phyloP scores from a whole-genome alignment of 2,113 vertebrate species.

The Gasterosteus aculeatus region DNA sequence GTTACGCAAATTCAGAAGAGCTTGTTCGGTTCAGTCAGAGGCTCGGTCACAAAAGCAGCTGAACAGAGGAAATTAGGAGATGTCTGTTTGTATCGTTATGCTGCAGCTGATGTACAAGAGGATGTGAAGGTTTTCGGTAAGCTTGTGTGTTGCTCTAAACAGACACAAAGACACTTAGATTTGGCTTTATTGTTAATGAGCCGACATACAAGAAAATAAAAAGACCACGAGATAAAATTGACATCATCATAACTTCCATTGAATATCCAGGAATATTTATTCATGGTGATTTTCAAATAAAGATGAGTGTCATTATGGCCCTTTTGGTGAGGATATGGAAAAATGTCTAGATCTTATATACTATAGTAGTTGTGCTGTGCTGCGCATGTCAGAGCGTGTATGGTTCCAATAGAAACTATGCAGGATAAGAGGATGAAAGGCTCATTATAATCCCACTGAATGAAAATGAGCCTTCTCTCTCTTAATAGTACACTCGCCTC shows the following conservation, averaged over 20 bases:
- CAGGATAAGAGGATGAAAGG: conserved; percentile 68
- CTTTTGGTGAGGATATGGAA: conserved; percentile 11
- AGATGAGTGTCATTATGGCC: conserved; percentile 21
- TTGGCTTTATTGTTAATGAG: conserved; percentile 34
- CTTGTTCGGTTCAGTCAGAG: conserved; percentile 19
- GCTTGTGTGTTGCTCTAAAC: conserved; percentile 1
- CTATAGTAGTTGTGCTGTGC: conserved; percentile 33
- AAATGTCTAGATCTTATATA: conserved; percentile 25
- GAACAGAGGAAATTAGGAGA: conserved; percentile 30
- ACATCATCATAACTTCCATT: not conserved
- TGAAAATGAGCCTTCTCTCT: conserved; percentile 68
- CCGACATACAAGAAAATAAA: conserved; percentile 10
- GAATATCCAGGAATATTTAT: conserved; percentile 21
- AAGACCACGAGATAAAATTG: not conserved
- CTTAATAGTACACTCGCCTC: conserved; percentile 51
- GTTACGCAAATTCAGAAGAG: conserved; percentile 26
- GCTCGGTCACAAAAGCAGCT: conserved; percentile 14
- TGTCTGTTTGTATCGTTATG: conserved; percentile 7
- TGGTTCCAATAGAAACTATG: conserved; percentile 64
- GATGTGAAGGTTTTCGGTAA: conserved; percentile 24
- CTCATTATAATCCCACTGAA: conserved; percentile 74
- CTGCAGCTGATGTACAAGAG: conserved; percentile 11
- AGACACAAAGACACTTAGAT: conserved; percentile 9
- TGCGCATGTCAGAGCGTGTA: conserved; percentile 52
- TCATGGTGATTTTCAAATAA: conserved; percentile 20